Evolutionary conservation across 2,888 invertebrate species (phyloP).

Genomic region (Eumerus sabulonum): DNA sequence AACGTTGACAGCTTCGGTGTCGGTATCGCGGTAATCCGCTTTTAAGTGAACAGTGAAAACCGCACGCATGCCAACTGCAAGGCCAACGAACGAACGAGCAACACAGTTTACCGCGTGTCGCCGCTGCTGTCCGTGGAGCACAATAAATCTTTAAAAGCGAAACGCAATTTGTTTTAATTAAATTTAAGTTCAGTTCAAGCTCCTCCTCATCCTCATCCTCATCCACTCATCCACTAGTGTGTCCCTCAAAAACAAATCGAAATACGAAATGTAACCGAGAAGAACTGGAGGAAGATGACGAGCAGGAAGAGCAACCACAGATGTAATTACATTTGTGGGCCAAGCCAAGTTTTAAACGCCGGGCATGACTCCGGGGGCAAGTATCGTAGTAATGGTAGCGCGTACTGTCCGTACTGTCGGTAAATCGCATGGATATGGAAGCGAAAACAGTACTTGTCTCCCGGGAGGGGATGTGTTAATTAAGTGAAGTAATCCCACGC

Average conservation of each 20-base stretch:
- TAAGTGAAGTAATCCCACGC: conserved; percentile 68
- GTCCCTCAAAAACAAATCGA: conserved; percentile 26
- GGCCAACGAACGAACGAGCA: too few relatives aligned
- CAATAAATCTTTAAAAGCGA: conserved; percentile 47
- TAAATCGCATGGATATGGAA: conserved; percentile 44
- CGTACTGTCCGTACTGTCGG: not conserved
- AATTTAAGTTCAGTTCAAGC: conserved; percentile 24
- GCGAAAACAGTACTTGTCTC: conserved; percentile 29
- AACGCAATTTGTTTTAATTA: conserved; percentile 53
- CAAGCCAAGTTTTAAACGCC: conserved; percentile 13
- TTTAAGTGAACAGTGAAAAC: conserved; percentile 33
- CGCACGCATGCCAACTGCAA: not conserved
- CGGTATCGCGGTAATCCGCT: conserved; percentile 35
- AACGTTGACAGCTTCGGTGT: not conserved
- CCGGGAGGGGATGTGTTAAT: conserved; percentile 65
- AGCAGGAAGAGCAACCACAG: conserved; percentile 23
- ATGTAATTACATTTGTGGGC: conserved; percentile 62
- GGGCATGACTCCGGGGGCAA: not conserved
- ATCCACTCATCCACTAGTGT: not conserved
- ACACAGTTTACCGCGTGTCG: not conserved
- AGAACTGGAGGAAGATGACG: conserved; percentile 6
- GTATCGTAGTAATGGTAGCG: not conserved
- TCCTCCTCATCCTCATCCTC: not conserved
- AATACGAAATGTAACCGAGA: conserved; percentile 12
- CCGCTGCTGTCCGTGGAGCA: conserved; percentile 6